Conservation (phyloP, 2,888 invertebrate species). For the Rhimphoctona megacephalus region DNA sequence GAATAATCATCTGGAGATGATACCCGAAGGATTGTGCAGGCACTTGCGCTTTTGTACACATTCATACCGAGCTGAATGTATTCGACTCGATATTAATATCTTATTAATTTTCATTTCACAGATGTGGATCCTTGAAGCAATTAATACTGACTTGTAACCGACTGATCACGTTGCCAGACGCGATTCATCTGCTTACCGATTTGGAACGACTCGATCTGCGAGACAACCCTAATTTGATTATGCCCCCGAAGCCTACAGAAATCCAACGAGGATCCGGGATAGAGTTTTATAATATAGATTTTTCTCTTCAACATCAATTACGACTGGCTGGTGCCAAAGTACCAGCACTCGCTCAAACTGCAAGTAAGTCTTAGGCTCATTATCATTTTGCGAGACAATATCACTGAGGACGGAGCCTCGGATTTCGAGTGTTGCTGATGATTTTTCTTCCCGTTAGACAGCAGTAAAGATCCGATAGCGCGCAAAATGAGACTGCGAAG, state of each 20-base stretch:
- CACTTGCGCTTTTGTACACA: slow-evolving; percentile 77
- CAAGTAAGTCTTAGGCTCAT: slow-evolving; percentile 85
- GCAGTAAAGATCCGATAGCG: slow-evolving; percentile 96
- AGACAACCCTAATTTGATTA: slow-evolving; percentile 97
- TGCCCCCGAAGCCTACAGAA: slow-evolving; percentile 98
- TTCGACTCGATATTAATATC: not conserved
- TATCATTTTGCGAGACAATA: not conserved
- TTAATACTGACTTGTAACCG: slow-evolving; percentile 97
- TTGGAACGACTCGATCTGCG: slow-evolving; percentile 95
- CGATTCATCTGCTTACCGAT: slow-evolving; percentile 97
- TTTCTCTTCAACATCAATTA: slow-evolving; percentile 97
- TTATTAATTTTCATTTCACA: slow-evolving; percentile 80
- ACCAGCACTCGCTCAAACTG: slow-evolving; percentile 90
- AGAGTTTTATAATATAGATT: slow-evolving; percentile 99
- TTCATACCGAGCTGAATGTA: not conserved
- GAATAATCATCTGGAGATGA: slow-evolving; percentile 98
- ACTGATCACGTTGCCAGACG: slow-evolving; percentile 98
- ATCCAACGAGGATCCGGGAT: slow-evolving; percentile 91
- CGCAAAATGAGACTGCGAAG: slow-evolving; percentile 95
- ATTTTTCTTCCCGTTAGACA: slow-evolving; percentile 82
- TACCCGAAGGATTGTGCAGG: slow-evolving; percentile 98
- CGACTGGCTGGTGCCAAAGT: slow-evolving; percentile 95
- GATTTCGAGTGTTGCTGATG: not conserved
- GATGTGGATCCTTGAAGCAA: slow-evolving; percentile 97
- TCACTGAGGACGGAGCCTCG: not conserved